Conservation (phyloP, 2,797 vertebrate species). For the Sciurus carolinensis region DNA sequence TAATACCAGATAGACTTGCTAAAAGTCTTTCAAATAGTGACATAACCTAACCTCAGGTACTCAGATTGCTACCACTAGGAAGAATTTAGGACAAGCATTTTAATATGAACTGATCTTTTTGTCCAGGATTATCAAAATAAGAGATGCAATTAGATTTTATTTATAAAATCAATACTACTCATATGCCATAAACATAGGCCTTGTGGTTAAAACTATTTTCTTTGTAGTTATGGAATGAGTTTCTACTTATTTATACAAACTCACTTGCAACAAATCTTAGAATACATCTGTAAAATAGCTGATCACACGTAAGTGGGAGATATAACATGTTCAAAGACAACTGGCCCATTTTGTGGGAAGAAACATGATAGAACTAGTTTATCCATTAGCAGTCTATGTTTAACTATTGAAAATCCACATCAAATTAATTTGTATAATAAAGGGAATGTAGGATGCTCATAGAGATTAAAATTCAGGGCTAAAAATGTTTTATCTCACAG, state of each 20-base stretch:
- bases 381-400: constrained; percentile 4
- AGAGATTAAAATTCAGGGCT: constrained; percentile 53
- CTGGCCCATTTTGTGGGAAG: constrained; percentile 45
- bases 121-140: neutral
- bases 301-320: neutral
- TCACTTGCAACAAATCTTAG: constrained; percentile 54
- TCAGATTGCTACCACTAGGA: neutral
- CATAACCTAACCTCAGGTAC: neutral
- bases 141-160: constrained; percentile 9
- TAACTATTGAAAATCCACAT: constrained; percentile 16
- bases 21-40: neutral
- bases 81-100: constrained; percentile 15
- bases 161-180: constrained; percentile 41
- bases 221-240: constrained; percentile 37
- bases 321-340: constrained; percentile 38
- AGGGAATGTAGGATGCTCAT: neutral
- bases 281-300: constrained; percentile 40
- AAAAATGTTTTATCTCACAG: neutral
- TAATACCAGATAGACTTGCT: neutral
- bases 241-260: constrained; percentile 46
- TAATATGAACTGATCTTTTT: neutral
- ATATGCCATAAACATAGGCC: neutral
- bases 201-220: constrained; percentile 33
- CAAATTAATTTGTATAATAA: constrained; percentile 53
- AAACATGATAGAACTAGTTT: constrained; percentile 41